A percentile compares a stretch with the other conserved stretches of the same genome.
Evolutionary conservation across 2,888 invertebrate genomes (phyloP).

Genomic region (Ophioninae sp.): DNA sequence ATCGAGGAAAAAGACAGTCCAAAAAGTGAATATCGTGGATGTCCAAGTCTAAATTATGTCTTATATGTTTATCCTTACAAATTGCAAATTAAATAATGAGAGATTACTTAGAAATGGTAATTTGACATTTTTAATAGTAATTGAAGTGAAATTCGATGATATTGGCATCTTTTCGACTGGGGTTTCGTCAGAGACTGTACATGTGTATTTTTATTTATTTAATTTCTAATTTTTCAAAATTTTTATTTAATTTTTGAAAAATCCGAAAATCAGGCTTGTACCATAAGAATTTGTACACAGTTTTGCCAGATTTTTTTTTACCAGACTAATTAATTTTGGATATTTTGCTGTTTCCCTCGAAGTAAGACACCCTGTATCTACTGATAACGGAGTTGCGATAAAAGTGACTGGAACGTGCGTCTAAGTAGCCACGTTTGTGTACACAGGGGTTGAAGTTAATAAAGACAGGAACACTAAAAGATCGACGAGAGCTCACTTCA

Average conservation of each 20-base stretch:
- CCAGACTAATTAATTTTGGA: background rate
- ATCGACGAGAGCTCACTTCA: conserved; percentile 12
- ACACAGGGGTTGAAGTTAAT: conserved; percentile 48
- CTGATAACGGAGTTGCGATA: conserved; percentile 33
- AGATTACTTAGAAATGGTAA: no score
- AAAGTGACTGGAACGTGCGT: conserved; percentile 29
- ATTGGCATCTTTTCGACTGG: no score
- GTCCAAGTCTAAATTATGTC: no score
- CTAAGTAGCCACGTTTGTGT: conserved; percentile 21
- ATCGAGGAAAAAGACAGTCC: background rate
- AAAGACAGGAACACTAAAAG: background rate
- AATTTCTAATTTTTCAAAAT: no score
- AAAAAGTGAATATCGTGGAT: no score
- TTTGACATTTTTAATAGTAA: no score
- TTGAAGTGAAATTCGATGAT: no score
- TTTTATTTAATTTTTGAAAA: no score
- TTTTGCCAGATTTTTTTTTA: background rate
- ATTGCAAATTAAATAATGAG: no score
- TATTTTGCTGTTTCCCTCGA: background rate
- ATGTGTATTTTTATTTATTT: no score
- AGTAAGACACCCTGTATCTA: conserved; percentile 24
- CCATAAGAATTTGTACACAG: background rate
- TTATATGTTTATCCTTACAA: no score
- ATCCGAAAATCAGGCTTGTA: background rate
- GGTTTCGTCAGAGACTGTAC: no score